Evolutionary conservation across 2,113 vertebrate species (phyloP).

Genomic region (Lutjanus erythropterus): DNA sequence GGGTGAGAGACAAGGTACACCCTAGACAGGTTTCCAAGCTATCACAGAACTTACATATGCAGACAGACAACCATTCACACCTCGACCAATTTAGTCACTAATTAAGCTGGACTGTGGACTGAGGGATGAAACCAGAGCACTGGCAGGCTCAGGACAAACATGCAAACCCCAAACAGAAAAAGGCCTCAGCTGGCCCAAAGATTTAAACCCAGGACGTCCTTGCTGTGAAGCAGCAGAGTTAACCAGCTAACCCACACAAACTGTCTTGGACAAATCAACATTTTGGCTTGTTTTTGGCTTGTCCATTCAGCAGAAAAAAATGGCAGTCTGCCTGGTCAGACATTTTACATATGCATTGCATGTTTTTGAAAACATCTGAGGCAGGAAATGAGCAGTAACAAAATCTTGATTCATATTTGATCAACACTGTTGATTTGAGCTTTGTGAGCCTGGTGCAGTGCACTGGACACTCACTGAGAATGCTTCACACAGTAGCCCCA

Average conservation of each 20-base stretch:
- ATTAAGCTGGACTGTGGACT: not conserved
- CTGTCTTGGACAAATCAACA: not conserved
- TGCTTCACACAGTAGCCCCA: no score
- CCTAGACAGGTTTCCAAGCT: not conserved
- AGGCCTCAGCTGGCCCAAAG: not conserved
- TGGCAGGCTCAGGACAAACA: not conserved
- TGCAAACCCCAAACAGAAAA: not conserved
- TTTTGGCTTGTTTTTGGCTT: no score
- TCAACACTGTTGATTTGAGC: no score
- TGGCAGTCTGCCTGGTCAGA: no score
- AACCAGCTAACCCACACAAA: not conserved
- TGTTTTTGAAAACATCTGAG: no score
- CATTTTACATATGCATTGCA: no score
- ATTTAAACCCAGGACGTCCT: not conserved
- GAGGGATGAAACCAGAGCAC: not conserved
- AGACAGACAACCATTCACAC: constrained; percentile 11
- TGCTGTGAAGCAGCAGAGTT: not conserved
- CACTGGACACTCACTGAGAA: no score
- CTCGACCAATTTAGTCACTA: constrained; percentile 3
- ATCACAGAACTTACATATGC: constrained; percentile 1
- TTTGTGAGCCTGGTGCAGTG: no score
- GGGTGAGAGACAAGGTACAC: not conserved
- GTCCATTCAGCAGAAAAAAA: no score
- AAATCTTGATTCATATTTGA: no score
- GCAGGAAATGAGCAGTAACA: no score